Percentiles rank a stretch among this genome's conserved stretches.
Conservation (phyloP, 2,797 vertebrate species). For the Antennarius maculatus region DNA sequence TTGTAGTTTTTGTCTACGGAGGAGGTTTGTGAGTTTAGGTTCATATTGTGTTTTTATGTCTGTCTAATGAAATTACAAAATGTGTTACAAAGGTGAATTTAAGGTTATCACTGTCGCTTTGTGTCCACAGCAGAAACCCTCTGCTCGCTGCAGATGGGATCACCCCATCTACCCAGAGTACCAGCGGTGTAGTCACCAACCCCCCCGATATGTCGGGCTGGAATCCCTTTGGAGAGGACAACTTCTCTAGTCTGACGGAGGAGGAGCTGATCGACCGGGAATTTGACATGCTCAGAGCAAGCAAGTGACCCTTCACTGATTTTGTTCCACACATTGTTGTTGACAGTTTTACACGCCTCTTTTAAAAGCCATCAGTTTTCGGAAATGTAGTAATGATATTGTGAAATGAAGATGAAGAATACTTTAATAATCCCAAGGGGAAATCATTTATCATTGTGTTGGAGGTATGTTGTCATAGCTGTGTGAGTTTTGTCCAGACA, state of each 20-base stretch:
- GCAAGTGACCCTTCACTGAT: conserved; percentile 83
- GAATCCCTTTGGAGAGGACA: conserved; percentile 99
- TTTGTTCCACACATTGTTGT: too few species aligned
- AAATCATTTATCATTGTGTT: too few species aligned
- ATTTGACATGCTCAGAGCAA: conserved; percentile 98
- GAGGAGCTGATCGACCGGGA: conserved; percentile 97
- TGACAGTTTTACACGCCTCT: too few species aligned
- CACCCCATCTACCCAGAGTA: conserved; percentile 80
- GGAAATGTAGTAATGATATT: too few species aligned
- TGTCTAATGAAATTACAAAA: too few species aligned
- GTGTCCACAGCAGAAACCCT: conserved; percentile 72
- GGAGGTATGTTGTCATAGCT: too few species aligned
- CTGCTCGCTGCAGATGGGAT: conserved; percentile 80
- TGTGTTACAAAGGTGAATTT: not conserved
- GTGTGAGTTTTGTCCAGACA: not conserved
- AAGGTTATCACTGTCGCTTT: not conserved
- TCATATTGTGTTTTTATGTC: too few species aligned
- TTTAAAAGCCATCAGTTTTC: too few species aligned
- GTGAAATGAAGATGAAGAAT: too few species aligned
- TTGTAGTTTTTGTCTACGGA: too few species aligned
- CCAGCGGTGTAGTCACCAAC: conserved; percentile 78
- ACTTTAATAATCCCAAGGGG: too few species aligned
- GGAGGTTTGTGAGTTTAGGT: too few species aligned
- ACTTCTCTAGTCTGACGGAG: conserved; percentile 95
- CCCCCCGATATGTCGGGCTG: conserved; percentile 97